phyloP scores from a whole-genome alignment of 1,140 invertebrate genomes.

The Penaeus japonicus region DNA sequence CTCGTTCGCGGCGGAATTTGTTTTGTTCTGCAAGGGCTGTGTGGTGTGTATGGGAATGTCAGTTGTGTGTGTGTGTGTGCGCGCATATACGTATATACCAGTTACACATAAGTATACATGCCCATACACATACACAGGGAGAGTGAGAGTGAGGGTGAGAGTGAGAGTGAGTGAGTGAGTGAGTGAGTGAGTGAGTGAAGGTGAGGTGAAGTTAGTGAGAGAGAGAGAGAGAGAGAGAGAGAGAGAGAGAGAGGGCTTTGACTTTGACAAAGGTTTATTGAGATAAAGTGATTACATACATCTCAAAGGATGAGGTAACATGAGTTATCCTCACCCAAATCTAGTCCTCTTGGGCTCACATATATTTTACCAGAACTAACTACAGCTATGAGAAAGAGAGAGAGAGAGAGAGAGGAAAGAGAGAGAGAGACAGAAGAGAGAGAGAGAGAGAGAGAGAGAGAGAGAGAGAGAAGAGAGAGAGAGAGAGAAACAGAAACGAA shows the following conservation, averaged over 20 bases:
- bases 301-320: too few relatives aligned
- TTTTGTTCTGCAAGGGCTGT: too few relatives aligned
- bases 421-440: neutral
- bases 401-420: slow-evolving; percentile 11
- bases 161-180: neutral
- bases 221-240: neutral
- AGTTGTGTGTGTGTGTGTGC: neutral
- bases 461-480: neutral
- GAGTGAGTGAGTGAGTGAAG: neutral
- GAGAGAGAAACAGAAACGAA: neutral
- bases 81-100: slow-evolving; percentile 6
- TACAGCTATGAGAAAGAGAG: neutral
- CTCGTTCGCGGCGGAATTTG: too few relatives aligned
- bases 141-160: too few relatives aligned
- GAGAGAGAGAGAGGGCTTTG: neutral
- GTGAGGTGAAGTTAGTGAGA: neutral
- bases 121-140: neutral
- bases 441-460: neutral
- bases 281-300: too few relatives aligned
- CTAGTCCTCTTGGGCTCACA: too few relatives aligned
- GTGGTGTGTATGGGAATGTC: neutral
- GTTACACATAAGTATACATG: neutral
- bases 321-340: too few relatives aligned
- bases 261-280: neutral
- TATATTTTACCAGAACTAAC: too few relatives aligned